Evolutionary conservation across 2,113 vertebrate species (phyloP).

Genomic region (Zapus hudsonius): DNA sequence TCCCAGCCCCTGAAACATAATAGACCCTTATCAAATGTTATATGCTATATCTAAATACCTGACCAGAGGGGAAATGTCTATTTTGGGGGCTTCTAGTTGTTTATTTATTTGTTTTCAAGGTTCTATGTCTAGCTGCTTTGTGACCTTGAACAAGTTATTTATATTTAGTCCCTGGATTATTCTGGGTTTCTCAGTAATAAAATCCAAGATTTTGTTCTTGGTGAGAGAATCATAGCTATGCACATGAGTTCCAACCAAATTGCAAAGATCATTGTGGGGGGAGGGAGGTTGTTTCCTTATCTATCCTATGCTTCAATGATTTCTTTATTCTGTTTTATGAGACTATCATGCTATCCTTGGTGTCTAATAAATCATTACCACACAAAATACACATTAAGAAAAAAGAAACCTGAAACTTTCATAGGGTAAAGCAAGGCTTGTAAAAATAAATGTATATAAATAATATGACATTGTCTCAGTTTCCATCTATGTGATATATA

Average conservation of each 20-base stretch:
- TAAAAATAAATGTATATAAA: conserved; percentile 3
- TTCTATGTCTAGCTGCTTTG: conserved; percentile 38
- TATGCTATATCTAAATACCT: no score
- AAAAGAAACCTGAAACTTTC: neutral
- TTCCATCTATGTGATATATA: neutral
- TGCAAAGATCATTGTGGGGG: neutral
- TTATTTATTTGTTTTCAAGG: no score
- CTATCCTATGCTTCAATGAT: neutral
- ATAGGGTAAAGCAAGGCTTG: conserved; percentile 3
- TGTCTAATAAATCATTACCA: conserved; percentile 13
- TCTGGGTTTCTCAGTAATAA: neutral
- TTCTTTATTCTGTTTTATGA: conserved; percentile 8
- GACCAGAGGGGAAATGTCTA: no score
- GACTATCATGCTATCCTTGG: neutral
- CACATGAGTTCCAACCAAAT: conserved; percentile 30
- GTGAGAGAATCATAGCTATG: neutral
- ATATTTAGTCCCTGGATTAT: neutral
- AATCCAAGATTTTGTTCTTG: conserved; percentile 16
- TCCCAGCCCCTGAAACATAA: no score
- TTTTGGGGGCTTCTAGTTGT: no score
- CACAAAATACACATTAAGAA: conserved; percentile 19
- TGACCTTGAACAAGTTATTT: conserved; percentile 23
- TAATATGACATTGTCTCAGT: neutral
- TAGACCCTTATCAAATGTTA: no score
- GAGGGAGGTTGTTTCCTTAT: neutral